Evolutionary conservation across 2,113 vertebrate species (phyloP).

Genomic region (Vanacampus margaritifer): DNA sequence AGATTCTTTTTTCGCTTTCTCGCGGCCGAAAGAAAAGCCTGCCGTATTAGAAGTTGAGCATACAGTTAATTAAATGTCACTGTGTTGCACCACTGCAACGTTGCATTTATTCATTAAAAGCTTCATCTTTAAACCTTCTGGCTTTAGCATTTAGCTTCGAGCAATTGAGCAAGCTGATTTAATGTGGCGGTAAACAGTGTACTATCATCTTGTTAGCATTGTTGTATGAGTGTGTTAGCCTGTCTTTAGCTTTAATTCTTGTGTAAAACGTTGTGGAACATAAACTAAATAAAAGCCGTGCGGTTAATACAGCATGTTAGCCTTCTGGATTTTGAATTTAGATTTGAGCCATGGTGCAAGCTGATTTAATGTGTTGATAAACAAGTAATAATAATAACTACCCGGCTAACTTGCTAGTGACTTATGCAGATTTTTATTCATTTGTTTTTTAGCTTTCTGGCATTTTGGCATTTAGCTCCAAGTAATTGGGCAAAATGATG

Average conservation of each 20-base stretch:
- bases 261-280: not conserved
- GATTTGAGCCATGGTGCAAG: not conserved
- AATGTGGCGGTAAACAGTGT: slow-evolving; percentile 1
- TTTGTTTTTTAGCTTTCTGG: no score
- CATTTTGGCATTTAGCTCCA: no score
- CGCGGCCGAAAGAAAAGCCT: not conserved
- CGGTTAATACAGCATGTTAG: not conserved
- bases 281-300: not conserved
- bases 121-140: not conserved
- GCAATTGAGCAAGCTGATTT: slow-evolving; percentile 1
- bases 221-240: not conserved
- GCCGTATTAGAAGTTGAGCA: not conserved
- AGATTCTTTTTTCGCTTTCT: not conserved
- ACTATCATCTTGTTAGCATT: slow-evolving; percentile 1
- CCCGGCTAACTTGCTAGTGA: no score
- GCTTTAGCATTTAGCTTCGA: not conserved
- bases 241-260: not conserved
- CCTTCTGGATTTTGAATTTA: not conserved
- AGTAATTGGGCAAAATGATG: no score
- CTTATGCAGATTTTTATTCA: no score
- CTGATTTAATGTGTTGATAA: no score
- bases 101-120: slow-evolving; percentile 3
- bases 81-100: not conserved
- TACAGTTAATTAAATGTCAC: slow-evolving; percentile 4
- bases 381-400: no score